These are phyloP conservation scores for Orbicella faveolata DNA, from an alignment of 64 coral and sea anemone species.

Conservation along the genomic window DNA sequence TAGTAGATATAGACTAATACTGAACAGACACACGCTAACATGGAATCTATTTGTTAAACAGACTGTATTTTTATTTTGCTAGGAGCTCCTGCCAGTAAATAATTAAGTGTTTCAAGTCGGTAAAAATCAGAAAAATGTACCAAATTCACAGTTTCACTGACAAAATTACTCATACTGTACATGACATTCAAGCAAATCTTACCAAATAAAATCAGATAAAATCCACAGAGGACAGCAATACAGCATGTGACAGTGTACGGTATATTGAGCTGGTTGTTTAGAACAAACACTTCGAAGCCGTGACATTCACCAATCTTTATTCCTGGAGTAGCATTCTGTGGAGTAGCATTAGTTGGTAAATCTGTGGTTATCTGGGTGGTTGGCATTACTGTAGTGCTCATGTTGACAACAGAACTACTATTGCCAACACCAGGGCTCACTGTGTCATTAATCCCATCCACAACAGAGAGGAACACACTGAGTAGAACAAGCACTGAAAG, in stretches of 20 bases:
- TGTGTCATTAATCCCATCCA: not conserved
- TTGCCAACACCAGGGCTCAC: not conserved
- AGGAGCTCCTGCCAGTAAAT: too few relatives aligned
- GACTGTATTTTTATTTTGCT: too few relatives aligned
- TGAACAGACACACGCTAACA: too few relatives aligned
- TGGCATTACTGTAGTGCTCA: not conserved
- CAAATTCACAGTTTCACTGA: too few relatives aligned
- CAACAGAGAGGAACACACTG: not conserved
- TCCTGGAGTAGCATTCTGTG: not conserved
- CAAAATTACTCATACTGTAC: too few relatives aligned
- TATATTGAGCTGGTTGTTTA: constrained; percentile 73
- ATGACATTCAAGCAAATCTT: not conserved
- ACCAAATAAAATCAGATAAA: constrained; percentile 83
- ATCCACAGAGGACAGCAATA: constrained; percentile 56
- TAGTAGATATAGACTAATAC: too few relatives aligned
- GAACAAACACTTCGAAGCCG: constrained; percentile 64
- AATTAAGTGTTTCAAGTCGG: too few relatives aligned
- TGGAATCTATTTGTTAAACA: too few relatives aligned
- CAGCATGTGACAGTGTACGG: constrained; percentile 67
- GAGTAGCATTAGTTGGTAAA: not conserved
- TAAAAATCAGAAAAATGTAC: too few relatives aligned
- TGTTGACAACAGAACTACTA: not conserved
- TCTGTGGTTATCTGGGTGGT: not conserved
- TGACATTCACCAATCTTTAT: constrained; percentile 14
- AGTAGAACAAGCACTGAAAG: not conserved